Evolutionary conservation across 23 tunicate species (phyloP), one percentile per base, ranked within the genome.

Genomic region (Halocynthia aurantium): DNA sequence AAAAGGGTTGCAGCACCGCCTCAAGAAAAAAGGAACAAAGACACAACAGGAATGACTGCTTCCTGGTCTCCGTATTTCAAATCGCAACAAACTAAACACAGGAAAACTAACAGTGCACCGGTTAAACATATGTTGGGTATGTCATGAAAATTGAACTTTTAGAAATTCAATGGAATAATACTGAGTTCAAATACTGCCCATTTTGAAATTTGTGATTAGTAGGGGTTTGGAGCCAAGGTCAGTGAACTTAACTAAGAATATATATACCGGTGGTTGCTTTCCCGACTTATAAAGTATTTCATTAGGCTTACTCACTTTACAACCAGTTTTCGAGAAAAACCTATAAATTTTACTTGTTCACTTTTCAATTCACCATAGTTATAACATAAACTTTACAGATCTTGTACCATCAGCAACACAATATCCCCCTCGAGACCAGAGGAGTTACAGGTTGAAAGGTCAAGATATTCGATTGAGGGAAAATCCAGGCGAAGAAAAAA

Each of bases 381-480:
- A 31, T 31, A 31, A 72, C 18, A 67, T 67, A 0, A n/a, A n/a
- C 66, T 79, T 77, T 44, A 18, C 64, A 89, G 96, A 88, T 50
- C 77, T 89, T 52, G 88, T 89, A 19, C 62, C 96, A 6, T 52
- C 78, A 51, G 73, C 88, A 22, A 84, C 88, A 54, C 96, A 89
- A 69, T 80, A 85, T 50, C 96, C 96, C 50, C 61, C 65, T 21
- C 77, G 86, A 12, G 96, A 89, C 54, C 88, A 89, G 60, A 56
- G 96, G 54, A 21, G 76, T 21, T 89, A 83, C 67, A 76, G 96
- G 58, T 81, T 89, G 44, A 84, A 75, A 61, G 96, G 96, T 19
- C 96, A 89, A 51, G 96, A 89, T 75, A 68, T 53, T 18, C 57
- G 96, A 61, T 22, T 89, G 8, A 61, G 76, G 52, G 85, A 82